phyloP scores from a whole-genome alignment of 2,888 invertebrate species.

The Cartodere bifasciata region DNA sequence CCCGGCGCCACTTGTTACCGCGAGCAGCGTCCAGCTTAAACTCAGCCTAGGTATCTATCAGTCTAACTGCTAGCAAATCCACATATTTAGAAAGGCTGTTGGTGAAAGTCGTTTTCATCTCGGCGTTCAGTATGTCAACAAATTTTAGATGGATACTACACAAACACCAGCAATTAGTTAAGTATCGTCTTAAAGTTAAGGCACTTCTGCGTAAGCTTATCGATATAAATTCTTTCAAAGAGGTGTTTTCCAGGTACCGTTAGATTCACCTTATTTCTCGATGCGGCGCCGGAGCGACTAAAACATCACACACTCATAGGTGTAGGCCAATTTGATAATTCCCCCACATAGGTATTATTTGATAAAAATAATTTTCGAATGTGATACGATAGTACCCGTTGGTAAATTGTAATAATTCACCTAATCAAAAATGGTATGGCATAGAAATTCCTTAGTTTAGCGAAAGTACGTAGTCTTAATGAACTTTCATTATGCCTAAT shows the following conservation, averaged over 20 bases:
- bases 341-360: no score
- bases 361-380: no score
- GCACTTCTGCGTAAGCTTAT: no score
- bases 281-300: no score
- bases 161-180: conserved; percentile 4
- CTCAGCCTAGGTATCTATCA: conserved; percentile 3
- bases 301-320: no score
- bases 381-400: no score
- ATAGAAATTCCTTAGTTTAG: no score
- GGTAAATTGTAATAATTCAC: no score
- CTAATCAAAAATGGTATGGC: no score
- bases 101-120: conserved; percentile 18
- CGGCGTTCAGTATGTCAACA: conserved; percentile 16
- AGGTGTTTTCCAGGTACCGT: conserved; percentile 9
- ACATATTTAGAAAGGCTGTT: conserved; percentile 18
- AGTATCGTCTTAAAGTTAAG: not conserved
- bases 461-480: no score
- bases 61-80: conserved; percentile 2
- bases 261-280: conserved; percentile 9
- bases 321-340: no score
- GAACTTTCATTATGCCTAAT: no score
- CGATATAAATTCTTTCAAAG: conserved; percentile 6
- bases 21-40: not conserved
- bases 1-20: not conserved
- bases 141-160: conserved; percentile 11